Evolutionary conservation across 2,888 invertebrate species (phyloP), one percentile per base, ranked within the genome.

Genomic region (Tetheella fluctuosa): DNA sequence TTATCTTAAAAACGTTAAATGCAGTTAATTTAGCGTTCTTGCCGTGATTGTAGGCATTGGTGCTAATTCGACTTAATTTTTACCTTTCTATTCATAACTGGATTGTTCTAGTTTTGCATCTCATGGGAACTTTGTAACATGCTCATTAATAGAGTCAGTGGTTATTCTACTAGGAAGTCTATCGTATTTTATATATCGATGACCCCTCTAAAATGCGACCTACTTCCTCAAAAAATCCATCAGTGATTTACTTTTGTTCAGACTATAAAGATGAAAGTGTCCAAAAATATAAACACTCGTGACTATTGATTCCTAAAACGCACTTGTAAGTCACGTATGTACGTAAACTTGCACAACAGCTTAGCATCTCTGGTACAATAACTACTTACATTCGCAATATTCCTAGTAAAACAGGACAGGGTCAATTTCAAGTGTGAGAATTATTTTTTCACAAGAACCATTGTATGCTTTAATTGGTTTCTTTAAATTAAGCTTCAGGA

Each of bases 351-450:
- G 71, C 64, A 70, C 68, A 77, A 77, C 70, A 73, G 62, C 71
- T 81, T 79, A 80, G 74, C 80, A 72, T 73, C 62, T 69, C 71
- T 61, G 67, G 69, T 71, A 71, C 73, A 68, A 63, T 68, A 65
- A 76, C 67, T n/a, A 34, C 30, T 12, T 20, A 23, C 55, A 30
- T 30, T 72, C 67, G 76, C 76, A 81, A 80, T 74, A 71, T 63
- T 65, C 68, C 64, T 62, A 60, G 42, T 61, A 65, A 64, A 78
- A 78, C 76, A 63, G 85, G 76, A 84, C 88, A 87, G 82, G 88
- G 88, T 83, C 88, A 80, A 72, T 71, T 71, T 74, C 83, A 86
- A 86, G 85, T 86, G 88, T 88, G 88, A 85, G 88, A 89, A 83
- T 61, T 63, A 73, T 65, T 67, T 70, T 67, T 65, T 68, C 48